phyloP scores from a whole-genome alignment of 37 sponge, comb jelly and placozoan species.

The Aphrocallistes beatrix region DNA sequence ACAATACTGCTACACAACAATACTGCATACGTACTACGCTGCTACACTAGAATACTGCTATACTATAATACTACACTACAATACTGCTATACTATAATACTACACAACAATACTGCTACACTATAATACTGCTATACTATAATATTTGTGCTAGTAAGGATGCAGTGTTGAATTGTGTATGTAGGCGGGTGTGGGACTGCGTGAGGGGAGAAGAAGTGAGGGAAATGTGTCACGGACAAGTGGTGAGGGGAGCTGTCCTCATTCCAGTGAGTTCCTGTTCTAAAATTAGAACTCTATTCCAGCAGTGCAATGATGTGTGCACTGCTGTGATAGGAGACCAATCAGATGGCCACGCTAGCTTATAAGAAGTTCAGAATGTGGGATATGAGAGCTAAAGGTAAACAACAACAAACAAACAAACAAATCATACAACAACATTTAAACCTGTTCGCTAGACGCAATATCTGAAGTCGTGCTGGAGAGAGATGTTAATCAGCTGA shows the following conservation, averaged over 20 bases:
- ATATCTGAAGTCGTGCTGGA: not conserved
- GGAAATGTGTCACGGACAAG: not conserved
- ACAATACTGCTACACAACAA: no score
- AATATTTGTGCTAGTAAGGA: no score
- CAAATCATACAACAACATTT: no score
- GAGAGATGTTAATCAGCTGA: not conserved
- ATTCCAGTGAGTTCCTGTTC: not conserved
- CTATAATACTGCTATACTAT: no score
- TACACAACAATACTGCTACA: no score
- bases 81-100: no score
- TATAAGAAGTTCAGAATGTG: not conserved
- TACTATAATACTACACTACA: no score
- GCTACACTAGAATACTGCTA: no score
- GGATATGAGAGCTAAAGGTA: not conserved
- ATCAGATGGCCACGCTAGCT: not conserved
- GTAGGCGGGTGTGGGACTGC: slow-evolving; percentile 18
- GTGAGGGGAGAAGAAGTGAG: not conserved
- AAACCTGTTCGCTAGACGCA: no score
- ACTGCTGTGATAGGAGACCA: not conserved
- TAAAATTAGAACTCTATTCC: no score
- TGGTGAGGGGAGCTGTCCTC: not conserved
- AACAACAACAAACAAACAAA: not conserved
- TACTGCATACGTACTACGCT: no score
- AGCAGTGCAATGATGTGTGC: no score
- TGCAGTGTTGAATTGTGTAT: not conserved